Evolutionary conservation across 1,140 invertebrate species (phyloP).

Genomic region (Ceratosolen solmsi): DNA sequence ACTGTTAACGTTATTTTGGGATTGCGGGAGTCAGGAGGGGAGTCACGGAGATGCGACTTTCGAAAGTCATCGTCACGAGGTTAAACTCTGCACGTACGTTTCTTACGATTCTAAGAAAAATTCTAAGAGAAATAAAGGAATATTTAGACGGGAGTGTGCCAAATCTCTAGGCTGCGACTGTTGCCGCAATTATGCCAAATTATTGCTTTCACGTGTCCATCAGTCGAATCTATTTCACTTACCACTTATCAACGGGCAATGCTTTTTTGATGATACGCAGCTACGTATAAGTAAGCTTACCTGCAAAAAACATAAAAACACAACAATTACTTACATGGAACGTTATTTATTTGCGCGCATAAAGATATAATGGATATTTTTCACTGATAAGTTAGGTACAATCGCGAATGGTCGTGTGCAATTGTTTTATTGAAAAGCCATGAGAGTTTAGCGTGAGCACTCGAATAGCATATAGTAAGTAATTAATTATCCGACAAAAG

Average conservation of each 20-base stretch:
- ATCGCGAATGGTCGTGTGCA: background rate
- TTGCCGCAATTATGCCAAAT: background rate
- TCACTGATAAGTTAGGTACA: background rate
- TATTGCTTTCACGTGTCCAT: background rate
- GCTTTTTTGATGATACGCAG: background rate
- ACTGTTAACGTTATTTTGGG: background rate
- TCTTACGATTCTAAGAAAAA: too few relatives aligned
- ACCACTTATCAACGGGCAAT: background rate
- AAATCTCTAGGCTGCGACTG: background rate
- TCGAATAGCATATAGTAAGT: background rate
- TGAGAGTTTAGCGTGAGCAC: background rate
- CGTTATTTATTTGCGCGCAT: background rate
- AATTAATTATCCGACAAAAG: background rate
- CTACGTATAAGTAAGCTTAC: background rate
- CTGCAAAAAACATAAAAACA: background rate
- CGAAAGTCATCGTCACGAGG: constrained; percentile 11
- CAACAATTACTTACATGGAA: background rate
- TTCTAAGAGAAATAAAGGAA: too few relatives aligned
- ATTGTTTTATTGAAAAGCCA: background rate
- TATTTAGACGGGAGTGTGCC: background rate
- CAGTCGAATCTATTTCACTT: background rate
- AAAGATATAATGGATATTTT: background rate
- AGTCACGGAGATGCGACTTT: background rate
- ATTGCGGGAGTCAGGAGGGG: background rate
- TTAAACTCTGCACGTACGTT: background rate